These are phyloP conservation scores for Centruroides sculpturatus DNA, from an alignment of 1,140 invertebrate genomes.

Conservation along the genomic window DNA sequence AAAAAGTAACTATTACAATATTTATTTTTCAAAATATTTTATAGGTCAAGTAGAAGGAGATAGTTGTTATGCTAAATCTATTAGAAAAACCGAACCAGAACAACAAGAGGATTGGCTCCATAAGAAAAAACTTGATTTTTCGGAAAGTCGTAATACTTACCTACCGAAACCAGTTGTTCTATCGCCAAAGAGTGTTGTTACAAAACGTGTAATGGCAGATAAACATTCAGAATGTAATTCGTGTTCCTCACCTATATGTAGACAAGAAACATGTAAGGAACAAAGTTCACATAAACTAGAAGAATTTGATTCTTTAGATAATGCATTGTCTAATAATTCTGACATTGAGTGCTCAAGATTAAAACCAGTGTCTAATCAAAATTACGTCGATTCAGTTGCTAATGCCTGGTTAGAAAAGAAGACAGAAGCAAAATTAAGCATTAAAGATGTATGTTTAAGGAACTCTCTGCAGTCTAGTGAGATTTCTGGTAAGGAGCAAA, in stretches of 20 bases:
- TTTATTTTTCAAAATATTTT: neutral
- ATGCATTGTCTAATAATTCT: neutral
- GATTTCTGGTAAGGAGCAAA: neutral
- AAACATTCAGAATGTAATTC: too few species aligned
- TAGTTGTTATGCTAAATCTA: neutral
- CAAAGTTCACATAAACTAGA: neutral
- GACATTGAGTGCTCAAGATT: neutral
- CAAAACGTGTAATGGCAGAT: neutral
- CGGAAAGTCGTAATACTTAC: slow-evolving; percentile 2
- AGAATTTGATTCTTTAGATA: neutral
- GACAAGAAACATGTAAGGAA: neutral
- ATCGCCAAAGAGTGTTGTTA: slow-evolving; percentile 1
- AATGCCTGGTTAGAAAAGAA: too few species aligned
- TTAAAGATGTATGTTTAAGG: too few species aligned
- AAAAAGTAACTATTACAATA: too few species aligned
- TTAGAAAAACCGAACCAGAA: neutral
- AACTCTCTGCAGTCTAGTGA: too few species aligned
- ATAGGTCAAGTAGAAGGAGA: neutral
- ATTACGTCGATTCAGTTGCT: neutral
- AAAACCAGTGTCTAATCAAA: neutral
- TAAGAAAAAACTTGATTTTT: neutral
- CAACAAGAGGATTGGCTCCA: slow-evolving; percentile 1
- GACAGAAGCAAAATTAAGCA: too few species aligned
- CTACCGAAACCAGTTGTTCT: slow-evolving; percentile 11
- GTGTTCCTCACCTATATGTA: neutral